Evolutionary conservation across 2,113 vertebrate genomes (phyloP).

Genomic region (Ictidomys tridecemlineatus): DNA sequence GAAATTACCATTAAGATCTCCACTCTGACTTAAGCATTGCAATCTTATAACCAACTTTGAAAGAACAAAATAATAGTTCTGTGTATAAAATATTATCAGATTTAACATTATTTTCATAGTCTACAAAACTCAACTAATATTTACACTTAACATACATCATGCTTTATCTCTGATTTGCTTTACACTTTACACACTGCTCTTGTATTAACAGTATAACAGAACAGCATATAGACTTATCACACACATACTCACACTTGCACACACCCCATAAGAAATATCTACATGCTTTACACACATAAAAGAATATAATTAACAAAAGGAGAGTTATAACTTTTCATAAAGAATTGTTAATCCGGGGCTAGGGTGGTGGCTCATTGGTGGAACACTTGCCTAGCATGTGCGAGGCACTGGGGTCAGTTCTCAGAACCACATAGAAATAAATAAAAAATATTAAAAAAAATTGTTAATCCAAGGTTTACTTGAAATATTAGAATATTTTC

Average conservation of each 20-base stretch:
- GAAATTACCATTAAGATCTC: neutral
- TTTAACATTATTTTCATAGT: constrained; percentile 9
- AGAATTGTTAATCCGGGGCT: neutral
- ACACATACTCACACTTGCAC: neutral
- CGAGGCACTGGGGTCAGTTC: too few species aligned
- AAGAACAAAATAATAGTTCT: neutral
- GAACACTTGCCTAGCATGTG: too few species aligned
- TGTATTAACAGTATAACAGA: neutral
- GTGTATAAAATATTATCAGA: neutral
- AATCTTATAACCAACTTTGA: neutral
- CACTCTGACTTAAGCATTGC: neutral
- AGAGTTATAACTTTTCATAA: neutral
- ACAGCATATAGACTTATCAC: neutral
- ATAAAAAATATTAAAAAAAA: neutral
- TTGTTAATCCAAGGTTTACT: neutral
- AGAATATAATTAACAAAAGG: neutral
- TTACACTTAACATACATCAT: neutral
- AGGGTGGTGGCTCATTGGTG: too few species aligned
- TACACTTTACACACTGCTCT: neutral
- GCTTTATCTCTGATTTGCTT: neutral
- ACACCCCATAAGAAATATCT: neutral
- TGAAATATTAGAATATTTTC: constrained; percentile 45
- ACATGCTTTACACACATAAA: neutral
- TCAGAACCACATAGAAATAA: too few species aligned
- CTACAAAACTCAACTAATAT: neutral